Conservation (phyloP, 2,113 vertebrate species). For the Alectura lathami region DNA sequence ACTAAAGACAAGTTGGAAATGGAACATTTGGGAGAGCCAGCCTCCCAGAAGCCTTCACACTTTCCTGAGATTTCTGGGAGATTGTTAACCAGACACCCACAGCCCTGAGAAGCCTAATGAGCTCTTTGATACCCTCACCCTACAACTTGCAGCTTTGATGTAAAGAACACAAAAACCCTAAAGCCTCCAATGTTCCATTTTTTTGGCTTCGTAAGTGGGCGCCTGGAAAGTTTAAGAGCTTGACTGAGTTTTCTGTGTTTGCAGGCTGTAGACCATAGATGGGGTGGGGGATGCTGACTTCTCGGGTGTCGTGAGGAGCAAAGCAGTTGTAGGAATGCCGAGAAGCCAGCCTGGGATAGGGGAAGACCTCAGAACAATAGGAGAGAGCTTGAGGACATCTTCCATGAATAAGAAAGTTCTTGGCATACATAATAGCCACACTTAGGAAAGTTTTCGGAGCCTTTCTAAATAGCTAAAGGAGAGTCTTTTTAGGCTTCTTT, state of each 20-base stretch:
- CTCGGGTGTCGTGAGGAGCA: rapidly evolving
- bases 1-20: neutral
- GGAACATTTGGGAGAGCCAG: neutral
- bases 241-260: neutral
- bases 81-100: neutral
- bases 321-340: neutral
- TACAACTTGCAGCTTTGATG: neutral
- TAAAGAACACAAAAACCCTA: neutral
- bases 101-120: rapidly evolving
- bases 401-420: constrained; percentile 52
- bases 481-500: neutral
- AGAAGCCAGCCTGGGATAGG: neutral
- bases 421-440: neutral
- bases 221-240: neutral
- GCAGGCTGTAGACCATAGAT: neutral
- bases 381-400: constrained; percentile 37
- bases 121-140: neutral
- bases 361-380: constrained; percentile 52
- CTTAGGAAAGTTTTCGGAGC: constrained; percentile 12
- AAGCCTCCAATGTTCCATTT: neutral
- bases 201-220: neutral
- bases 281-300: neutral
- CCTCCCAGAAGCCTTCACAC: neutral
- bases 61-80: neutral
- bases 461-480: constrained; percentile 39